phyloP scores from a whole-genome alignment of 2,888 invertebrate genomes.

The Anoplius nigerrimus region DNA sequence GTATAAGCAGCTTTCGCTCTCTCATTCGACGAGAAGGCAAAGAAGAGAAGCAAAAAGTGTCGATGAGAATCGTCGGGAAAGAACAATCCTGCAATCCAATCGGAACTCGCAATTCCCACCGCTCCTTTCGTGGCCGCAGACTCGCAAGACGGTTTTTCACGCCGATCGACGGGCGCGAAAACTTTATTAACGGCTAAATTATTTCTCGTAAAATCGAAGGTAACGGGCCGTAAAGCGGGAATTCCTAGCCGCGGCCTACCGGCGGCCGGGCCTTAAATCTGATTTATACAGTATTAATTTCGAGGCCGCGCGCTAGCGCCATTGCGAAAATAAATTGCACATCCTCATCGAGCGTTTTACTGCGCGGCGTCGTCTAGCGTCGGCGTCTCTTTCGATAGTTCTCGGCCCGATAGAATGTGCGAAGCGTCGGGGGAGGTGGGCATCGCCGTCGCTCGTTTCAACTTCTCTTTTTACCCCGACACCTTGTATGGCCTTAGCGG shows the following conservation, averaged over 20 bases:
- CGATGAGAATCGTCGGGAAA: no score
- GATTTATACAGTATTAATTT: constrained; percentile 4
- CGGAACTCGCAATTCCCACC: no score
- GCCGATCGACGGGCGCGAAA: not conserved
- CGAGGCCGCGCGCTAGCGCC: not conserved
- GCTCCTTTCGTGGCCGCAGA: no score
- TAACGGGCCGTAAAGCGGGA: constrained; percentile 1
- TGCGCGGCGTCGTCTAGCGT: not conserved
- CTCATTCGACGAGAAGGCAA: no score
- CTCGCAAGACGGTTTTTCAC: not conserved
- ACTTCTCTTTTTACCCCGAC: constrained; percentile 30
- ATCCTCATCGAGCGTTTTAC: no score
- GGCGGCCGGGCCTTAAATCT: not conserved
- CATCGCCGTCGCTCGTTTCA: constrained; percentile 22
- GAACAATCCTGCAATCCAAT: no score
- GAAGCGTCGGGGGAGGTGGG: constrained; percentile 20
- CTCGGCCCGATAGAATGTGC: constrained; percentile 1
- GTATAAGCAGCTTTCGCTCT: no score
- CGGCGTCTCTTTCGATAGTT: not conserved
- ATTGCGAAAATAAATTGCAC: no score
- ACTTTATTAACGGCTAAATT: not conserved
- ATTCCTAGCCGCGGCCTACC: not conserved
- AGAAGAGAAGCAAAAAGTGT: no score
- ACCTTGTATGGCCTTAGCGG: constrained; percentile 35
- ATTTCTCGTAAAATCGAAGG: not conserved